Base-by-base conservation (phyloP, 1,140 invertebrate genomes). In the Eupeodes corollae region DNA sequence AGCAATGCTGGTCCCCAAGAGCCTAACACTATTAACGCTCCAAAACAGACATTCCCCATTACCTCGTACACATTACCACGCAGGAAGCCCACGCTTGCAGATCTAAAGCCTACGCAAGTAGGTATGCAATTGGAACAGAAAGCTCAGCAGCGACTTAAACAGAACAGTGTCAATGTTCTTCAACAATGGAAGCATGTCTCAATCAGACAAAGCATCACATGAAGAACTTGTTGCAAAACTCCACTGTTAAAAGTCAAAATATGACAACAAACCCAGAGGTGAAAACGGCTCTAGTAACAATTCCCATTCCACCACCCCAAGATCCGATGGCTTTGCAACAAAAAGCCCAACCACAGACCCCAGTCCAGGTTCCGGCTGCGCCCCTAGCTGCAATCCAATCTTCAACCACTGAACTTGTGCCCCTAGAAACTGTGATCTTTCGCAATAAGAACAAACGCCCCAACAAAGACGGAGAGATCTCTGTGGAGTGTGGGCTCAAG, bases 1-100 rank as follows among this genome's bases (percentile, higher is more conserved):
- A 54, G 52, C 47, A 67, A 62, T 49, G 59, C 53, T 42, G 59
- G 59, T 42, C 60, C 60, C 56, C 63, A 67, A 67, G 53, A 57
- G 44, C 42, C 46, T 50, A 30, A 53, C 51, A 44, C 47, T 56
- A 51, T 43, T 56, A 45, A 47, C 49, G 42, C 50, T 51, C 42
- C 44, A 31, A 33, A 37, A 44, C 26, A 40, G 37, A 38, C 37
- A 38, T 14, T 38, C 37, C n/a, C 37, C 37, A 38, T 18, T 5
- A 38, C 3, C n/a, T 38, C 41, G 34, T 40, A 43, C 38, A 45
- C 13, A 55, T 57, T 52, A n/a, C 39, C 37, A 19, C 48, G 43
- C 35, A 49, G 3, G 21, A 26, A 26, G 41, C 35, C 26, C 41
- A 19, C 61, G 15, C 62, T 59, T 0, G 55, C 53, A 21, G 42